Conservation (phyloP, 2,113 vertebrate species). For the Corvus cornix region DNA sequence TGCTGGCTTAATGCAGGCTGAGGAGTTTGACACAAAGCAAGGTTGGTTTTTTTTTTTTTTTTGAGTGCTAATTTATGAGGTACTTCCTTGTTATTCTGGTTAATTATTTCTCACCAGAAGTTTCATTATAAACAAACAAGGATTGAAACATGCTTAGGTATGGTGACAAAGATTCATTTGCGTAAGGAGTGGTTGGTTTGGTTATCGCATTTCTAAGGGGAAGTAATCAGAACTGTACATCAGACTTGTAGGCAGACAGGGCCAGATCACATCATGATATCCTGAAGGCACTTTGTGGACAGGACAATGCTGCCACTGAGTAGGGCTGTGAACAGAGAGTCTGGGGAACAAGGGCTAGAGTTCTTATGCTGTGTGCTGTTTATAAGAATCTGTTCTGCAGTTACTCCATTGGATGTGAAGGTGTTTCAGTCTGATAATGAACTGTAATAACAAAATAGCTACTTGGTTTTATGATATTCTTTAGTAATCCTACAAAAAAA, state of each 20-base stretch:
- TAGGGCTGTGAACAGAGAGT: not conserved
- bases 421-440: not conserved
- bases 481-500: not conserved
- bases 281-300: not conserved
- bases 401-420: not conserved
- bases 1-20: not conserved
- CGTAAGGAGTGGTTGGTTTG: not conserved
- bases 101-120: not conserved
- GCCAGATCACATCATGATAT: not conserved
- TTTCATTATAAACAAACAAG: not conserved
- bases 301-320: not conserved
- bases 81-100: not conserved
- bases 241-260: not conserved
- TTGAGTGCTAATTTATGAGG: not conserved
- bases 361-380: not conserved
- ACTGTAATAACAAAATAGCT: not conserved
- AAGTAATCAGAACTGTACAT: not conserved
- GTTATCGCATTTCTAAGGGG: not conserved
- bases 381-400: not conserved
- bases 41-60: not conserved
- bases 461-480: not conserved
- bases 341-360: rapidly evolving
- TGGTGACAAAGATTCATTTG: conserved; percentile 3
- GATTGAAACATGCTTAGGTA: not conserved
- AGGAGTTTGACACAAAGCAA: not conserved